Percentiles rank a stretch among this genome's conserved stretches.
Conservation (phyloP, 2,797 vertebrate species). For the Arnoldichthys spilopterus region DNA sequence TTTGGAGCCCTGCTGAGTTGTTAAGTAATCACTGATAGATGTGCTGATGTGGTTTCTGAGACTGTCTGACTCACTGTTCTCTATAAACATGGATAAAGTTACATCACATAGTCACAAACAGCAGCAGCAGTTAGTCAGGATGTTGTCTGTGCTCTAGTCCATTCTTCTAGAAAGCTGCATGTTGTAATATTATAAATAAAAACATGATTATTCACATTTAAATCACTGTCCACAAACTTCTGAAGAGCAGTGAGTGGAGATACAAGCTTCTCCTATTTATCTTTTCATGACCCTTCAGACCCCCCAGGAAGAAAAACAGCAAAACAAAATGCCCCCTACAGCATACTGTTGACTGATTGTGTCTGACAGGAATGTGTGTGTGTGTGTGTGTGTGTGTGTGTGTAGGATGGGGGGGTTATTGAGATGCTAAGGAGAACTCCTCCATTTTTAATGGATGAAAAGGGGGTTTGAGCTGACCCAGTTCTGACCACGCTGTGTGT, state of each 20-base stretch:
- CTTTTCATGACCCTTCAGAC: background rate
- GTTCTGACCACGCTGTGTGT: conserved; percentile 29
- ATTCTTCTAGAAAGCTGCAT: too few relatives aligned
- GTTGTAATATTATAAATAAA: too few relatives aligned
- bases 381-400: background rate
- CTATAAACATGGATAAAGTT: too few relatives aligned
- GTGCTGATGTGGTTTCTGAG: too few relatives aligned
- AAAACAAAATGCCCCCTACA: conserved; percentile 9
- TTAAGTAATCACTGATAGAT: too few relatives aligned
- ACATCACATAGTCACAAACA: too few relatives aligned
- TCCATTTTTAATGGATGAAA: conserved; percentile 46
- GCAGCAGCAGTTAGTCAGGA: too few relatives aligned
- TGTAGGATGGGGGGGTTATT: conserved; percentile 34
- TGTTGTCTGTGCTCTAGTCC: too few relatives aligned
- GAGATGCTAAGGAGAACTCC: conserved; percentile 37
- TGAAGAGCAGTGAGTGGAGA: background rate
- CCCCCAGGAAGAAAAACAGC: background rate
- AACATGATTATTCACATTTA: too few relatives aligned
- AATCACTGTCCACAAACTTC: background rate
- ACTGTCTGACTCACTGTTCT: too few relatives aligned
- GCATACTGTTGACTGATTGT: conserved; percentile 1
- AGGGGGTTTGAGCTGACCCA: conserved; percentile 52
- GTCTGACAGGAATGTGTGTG: background rate
- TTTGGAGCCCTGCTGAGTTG: too few relatives aligned
- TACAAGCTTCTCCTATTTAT: background rate